Evolutionary conservation across 2,888 invertebrate genomes (phyloP), one percentile per base, ranked within the genome.

Genomic region (Endomychus coccineus): DNA sequence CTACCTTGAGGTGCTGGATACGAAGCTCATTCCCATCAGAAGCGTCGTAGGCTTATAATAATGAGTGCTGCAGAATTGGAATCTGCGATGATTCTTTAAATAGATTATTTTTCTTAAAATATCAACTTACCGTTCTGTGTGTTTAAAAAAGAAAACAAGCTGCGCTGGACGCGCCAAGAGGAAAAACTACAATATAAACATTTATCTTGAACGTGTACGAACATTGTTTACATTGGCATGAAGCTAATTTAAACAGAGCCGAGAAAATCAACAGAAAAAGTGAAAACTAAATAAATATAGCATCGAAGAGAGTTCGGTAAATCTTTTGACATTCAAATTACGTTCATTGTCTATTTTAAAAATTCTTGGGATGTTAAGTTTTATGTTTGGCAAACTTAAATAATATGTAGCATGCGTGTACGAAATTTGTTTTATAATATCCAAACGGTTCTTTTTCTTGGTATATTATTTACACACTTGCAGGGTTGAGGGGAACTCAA

Each of bases 231-330:
- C 55, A 46, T 54, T 56, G 51, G 54, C 53, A 48, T 49, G 48
- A 48, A 11, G 51, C 44, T 49, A 44, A 49, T 54, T 52, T 52
- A 54, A 54, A 54, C 52, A 53, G 37, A 50, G 50, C 44, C 48
- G 50, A 44, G 50, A 51, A 54, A 51, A 54, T 54, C 54, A 56
- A 56, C 55, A 56, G 42, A 52, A 54, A 54, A 54, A 52, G 53
- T 51, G 43, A 49, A 54, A 52, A 52, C 45, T 44, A 54, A 54
- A 55, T 43, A 55, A 52, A 48, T 45, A 45, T 19, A 32, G 25
- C 10, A 11, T 22, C 10, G 10, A 10, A 22, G 22, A n/a, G 22
- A 9, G 22, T 22, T 22, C 22, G 22, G 22, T 22, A 11, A 22
- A 22, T 22, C 22, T 11, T 22, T 22, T 22, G 11, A 10, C 10